A percentile compares a stretch with the other conserved stretches of the same genome.
phyloP scores from a whole-genome alignment of 1,140 invertebrate genomes.

The Heliothis virescens region DNA sequence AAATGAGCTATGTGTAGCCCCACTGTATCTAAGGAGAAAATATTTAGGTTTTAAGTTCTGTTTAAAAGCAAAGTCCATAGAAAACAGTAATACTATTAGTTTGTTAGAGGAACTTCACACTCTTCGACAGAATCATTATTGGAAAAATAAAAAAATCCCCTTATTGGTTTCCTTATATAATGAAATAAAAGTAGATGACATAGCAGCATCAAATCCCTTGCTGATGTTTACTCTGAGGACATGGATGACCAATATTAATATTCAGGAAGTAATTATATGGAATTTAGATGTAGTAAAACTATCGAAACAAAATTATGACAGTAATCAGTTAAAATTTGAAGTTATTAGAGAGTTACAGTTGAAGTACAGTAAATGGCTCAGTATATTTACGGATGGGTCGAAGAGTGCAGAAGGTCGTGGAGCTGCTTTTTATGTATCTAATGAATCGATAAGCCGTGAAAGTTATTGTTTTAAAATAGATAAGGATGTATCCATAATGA shows the following conservation, averaged over 20 bases:
- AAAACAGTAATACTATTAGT: constrained; percentile 16
- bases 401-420: background rate
- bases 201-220: background rate
- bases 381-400: constrained; percentile 53
- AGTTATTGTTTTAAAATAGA: constrained; percentile 43
- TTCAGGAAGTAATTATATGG: background rate
- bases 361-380: constrained; percentile 52
- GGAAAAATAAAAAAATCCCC: constrained; percentile 37
- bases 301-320: constrained; percentile 29
- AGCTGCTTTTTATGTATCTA: background rate
- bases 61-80: constrained; percentile 28
- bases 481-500: constrained; percentile 47
- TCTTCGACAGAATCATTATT: constrained; percentile 26
- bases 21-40: constrained; percentile 50
- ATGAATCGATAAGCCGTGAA: background rate
- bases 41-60: constrained; percentile 53
- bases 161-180: background rate
- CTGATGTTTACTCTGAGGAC: constrained; percentile 49
- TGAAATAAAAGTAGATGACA: background rate
- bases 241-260: constrained; percentile 52
- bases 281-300: constrained; percentile 41
- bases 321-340: background rate
- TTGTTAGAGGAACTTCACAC: constrained; percentile 15
- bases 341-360: constrained; percentile 33
- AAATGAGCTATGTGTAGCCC: constrained; percentile 48